Evolutionary conservation across 2,797 vertebrate genomes (phyloP).

Genomic region (Dendrocincla tyrannina): DNA sequence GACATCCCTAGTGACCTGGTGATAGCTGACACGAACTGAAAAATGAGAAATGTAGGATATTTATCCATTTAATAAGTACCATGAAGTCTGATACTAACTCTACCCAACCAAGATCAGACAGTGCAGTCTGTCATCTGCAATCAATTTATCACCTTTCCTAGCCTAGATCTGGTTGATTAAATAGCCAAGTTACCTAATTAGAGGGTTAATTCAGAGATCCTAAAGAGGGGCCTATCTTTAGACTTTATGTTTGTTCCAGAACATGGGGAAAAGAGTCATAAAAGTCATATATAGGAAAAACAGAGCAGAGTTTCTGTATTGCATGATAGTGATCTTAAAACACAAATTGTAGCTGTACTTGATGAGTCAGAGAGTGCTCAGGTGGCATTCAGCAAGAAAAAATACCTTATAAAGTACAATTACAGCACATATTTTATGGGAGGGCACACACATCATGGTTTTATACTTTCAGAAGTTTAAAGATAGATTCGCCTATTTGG

Average conservation of each 20-base stretch:
- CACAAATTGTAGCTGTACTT: rapidly evolving
- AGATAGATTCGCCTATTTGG: neutral
- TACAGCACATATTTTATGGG: neutral
- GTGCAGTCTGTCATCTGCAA: neutral
- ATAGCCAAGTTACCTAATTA: neutral
- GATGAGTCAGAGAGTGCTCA: neutral
- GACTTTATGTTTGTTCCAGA: neutral
- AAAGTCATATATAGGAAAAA: neutral
- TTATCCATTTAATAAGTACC: neutral
- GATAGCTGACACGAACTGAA: neutral
- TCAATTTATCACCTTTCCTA: neutral
- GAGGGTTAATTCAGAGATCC: neutral
- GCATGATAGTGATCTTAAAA: neutral
- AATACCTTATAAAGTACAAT: neutral
- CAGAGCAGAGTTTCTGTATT: neutral
- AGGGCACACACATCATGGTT: rapidly evolving
- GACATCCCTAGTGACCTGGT: neutral
- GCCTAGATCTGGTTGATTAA: neutral
- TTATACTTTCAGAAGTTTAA: neutral
- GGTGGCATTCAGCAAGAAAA: neutral
- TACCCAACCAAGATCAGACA: neutral
- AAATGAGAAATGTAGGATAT: slow-evolving; percentile 12
- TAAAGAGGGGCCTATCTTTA: neutral
- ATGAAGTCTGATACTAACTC: neutral
- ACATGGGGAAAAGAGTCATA: neutral